A percentile compares a stretch with the other conserved stretches of the same genome.
Evolutionary conservation across 1,140 invertebrate genomes (phyloP).

Genomic region (Atopsyche davidsoni): DNA sequence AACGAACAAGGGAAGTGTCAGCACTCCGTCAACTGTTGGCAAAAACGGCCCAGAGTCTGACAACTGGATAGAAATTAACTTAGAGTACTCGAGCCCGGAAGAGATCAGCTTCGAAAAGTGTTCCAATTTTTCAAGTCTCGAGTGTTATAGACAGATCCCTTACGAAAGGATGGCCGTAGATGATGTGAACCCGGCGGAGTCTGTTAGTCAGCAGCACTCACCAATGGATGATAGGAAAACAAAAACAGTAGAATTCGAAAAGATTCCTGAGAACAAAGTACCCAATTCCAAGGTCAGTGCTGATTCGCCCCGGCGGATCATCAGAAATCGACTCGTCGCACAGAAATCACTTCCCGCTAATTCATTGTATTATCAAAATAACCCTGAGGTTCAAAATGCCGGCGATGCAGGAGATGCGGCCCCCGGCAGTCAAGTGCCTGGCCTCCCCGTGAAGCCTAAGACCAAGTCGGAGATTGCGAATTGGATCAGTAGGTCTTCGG

Average conservation of each 20-base stretch:
- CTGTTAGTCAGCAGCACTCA: conserved; percentile 33
- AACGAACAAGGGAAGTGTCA: conserved; percentile 21
- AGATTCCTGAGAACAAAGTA: conserved; percentile 7
- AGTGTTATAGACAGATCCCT: conserved; percentile 27
- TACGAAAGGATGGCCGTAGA: conserved; percentile 26
- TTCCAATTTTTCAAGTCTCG: conserved; percentile 32
- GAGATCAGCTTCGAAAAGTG: conserved; percentile 48
- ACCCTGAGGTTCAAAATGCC: neutral
- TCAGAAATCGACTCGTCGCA: conserved; percentile 20
- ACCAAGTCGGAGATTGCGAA: conserved; percentile 22
- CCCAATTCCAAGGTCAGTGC: conserved; percentile 31
- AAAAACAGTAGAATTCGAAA: conserved; percentile 21
- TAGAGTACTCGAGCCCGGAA: conserved; percentile 51
- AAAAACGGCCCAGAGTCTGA: conserved; percentile 36
- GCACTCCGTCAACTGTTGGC: conserved; percentile 24
- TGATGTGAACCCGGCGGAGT: conserved; percentile 5
- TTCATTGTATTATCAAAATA: conserved; percentile 16
- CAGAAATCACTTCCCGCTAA: conserved; percentile 26
- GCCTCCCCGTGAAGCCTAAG: conserved; percentile 10
- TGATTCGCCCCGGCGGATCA: conserved; percentile 26
- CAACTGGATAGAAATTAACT: conserved; percentile 51
- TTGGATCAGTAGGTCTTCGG: conserved; percentile 51
- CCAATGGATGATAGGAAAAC: conserved; percentile 23
- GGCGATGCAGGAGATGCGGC: neutral
- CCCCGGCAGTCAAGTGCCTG: neutral